phyloP scores from a whole-genome alignment of 2,888 invertebrate genomes.

The Strigamia maritima region DNA sequence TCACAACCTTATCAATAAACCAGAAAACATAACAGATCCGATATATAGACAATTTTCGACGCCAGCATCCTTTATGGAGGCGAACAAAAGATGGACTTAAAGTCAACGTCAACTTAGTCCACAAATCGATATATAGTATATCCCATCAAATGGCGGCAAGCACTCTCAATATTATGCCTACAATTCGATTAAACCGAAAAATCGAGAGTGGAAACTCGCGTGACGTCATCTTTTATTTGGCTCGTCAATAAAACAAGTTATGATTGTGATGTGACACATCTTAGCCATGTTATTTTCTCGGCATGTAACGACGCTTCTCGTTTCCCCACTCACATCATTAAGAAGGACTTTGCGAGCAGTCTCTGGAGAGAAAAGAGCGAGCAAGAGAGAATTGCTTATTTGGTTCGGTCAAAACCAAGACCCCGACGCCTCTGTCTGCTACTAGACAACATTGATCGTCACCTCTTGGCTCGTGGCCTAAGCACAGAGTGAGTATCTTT shows the following conservation, averaged over 20 bases:
- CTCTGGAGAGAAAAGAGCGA: neutral
- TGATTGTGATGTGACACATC: slow-evolving; percentile 2
- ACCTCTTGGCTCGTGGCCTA: slow-evolving; percentile 15
- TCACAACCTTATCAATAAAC: neutral
- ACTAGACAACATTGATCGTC: slow-evolving; percentile 4
- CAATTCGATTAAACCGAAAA: neutral
- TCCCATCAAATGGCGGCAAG: neutral
- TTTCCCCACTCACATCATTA: slow-evolving; percentile 25
- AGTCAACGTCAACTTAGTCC: neutral
- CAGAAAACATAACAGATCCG: neutral
- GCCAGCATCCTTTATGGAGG: neutral
- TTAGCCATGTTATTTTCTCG: slow-evolving; percentile 6
- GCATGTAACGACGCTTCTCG: neutral
- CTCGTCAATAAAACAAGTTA: slow-evolving; percentile 1
- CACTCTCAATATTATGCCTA: too few relatives aligned
- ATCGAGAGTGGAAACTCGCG: neutral
- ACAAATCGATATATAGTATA: neutral
- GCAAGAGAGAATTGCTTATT: slow-evolving; percentile 18
- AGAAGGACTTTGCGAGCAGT: slow-evolving; percentile 12
- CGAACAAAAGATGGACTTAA: neutral
- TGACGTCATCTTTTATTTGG: slow-evolving; percentile 13
- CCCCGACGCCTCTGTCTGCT: slow-evolving; percentile 7
- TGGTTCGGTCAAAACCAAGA: slow-evolving; percentile 20
- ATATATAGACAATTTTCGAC: neutral
- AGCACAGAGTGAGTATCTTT: slow-evolving; percentile 17